Base-by-base conservation (phyloP, 2,113 vertebrate genomes). In the Mixornis gularis region DNA sequence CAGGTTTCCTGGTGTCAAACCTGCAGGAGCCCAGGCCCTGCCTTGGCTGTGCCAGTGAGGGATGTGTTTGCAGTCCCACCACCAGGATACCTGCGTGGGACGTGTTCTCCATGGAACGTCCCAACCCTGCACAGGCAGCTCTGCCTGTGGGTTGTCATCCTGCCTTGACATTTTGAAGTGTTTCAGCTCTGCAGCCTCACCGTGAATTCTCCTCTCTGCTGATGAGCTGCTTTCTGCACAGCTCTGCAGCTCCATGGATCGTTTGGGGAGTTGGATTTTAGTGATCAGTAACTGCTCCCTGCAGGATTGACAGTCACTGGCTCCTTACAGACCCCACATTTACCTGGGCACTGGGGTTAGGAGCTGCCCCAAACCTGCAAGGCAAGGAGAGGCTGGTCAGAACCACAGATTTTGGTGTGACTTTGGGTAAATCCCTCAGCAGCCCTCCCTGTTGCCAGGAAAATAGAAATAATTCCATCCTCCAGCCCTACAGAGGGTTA, bases 21-120 rank as follows among this genome's bases (percentile, higher is more conserved):
- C 4, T 0, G 26, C 7, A 0, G 0, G 38, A 87, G 40, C 51
- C 17, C n/a, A 1, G 9, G 56, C n/a, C 12, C 3, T 74, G 60
- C 46, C 46, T 22, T 6, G 43, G 64, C 79, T 71, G 71, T 66
- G 72, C 43, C 53, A 46, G 40, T 1, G 3, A 81, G 82, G 26
- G 78, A 38, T 2, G 19, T 66, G 72, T 53, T 74, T 80, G 46
- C 41, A 65, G 8, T 5, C 46, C 27, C 25, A 21, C 5, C 65
- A 19, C 13, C 65, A 24, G 38, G 48, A 27, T 21, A 49, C 21
- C 55, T 58, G 77, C 5, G 78, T 70, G 62, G 79, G 92, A 49
- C 65, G 79, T 32, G 53, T 9, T 46, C 79, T 38, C 44, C 78
- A 16, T 5, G 46, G 40, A 64, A 21, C 0, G 2, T 82, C 63